Evolutionary conservation across 2,888 invertebrate genomes (phyloP), one percentile per base, ranked within the genome.

Genomic region (Arctia plantaginis): DNA sequence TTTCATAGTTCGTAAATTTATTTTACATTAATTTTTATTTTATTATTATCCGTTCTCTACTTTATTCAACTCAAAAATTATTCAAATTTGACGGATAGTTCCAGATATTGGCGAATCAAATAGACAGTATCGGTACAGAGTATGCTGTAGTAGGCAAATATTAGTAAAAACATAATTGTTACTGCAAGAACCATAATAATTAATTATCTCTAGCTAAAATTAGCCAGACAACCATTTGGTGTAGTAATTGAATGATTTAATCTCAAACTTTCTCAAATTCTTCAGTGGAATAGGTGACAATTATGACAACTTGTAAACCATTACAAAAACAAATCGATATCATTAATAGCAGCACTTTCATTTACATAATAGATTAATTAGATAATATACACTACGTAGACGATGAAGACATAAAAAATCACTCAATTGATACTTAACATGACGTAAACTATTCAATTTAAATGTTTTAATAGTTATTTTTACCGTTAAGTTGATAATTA

Each of bases 211-310:
- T 8, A 23, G 20, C 23, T 51, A 23, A 27, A 27, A 59, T 59
- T 59, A 27, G n/a, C 27, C 3, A 59, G 13, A 27, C n/a, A 59
- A 27, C 3, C 6, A 27, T 13, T 8, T 27, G 51, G 73, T 78
- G 79, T 69, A 74, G 82, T 84, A 80, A 82, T 80, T 79, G 75
- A 76, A 84, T 84, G 67, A 78, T 77, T 80, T 77, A 71, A 77
- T 76, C 70, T 71, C 66, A 47, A 72, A 71, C 4, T 39, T 68
- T 35, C 69, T n/a, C n/a, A 75, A 76, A 51, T 78, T 64, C 35
- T 72, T 66, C 69, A 71, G 73, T 82, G 80, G 75, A 75, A 76
- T 80, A 76, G 74, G 47, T 47, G 64, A 41, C 69, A 18, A 69
- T 65, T 74, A 69, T 68, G 64, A 47, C 79, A 77, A 72, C 72